Evolutionary conservation across 2,797 vertebrate species (phyloP), one percentile per base, ranked within the genome.

Genomic region (Platyrinchus mystaceus): DNA sequence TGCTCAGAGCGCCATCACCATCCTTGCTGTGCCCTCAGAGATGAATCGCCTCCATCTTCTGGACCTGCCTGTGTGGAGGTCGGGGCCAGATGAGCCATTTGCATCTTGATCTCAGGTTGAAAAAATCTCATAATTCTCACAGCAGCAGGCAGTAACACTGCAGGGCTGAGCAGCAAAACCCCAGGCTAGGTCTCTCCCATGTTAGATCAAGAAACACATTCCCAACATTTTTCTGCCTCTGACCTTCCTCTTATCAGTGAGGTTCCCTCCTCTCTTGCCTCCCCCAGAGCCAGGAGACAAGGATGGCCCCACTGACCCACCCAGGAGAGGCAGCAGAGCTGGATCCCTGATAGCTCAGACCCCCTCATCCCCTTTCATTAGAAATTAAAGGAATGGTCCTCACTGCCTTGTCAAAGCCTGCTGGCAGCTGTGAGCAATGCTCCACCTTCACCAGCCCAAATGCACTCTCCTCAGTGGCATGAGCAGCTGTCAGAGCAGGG

Each of bases 181-280:
- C 41, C 55, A 76, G 66, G 27, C 76, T 53, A 68, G 11, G 26
- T 70, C 46, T 84, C 85, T 62, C 49, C 80, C 90, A 82, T 36
- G 0, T 90, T 62, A 64, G 62, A 96, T 89, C 90, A 91, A 93
- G 84, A 94, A 95, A 95, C 86, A 92, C 95, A 96, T 96, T 96
- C 96, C 84, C 93, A 73, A 71, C 87, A 96, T 97, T 95, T 82
- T 97, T 96, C 78, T 93, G 86, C 67, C 39, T 93, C 94, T 93
- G 93, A 96, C 92, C 89, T 94, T 85, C 67, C 44, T 53, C 78
- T 93, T 96, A 96, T 96, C 93, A 94, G 78, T 23, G 47, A 90
- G 19, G 44, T 93, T 80, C 32, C 44, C 20, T 81, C 63, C 73
- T 73, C 32, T 77, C 44, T 70, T 82, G 32, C 56, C 80, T 89